A percentile compares a stretch with the other conserved stretches of the same genome.
Evolutionary conservation across 2,888 invertebrate species (phyloP).

Genomic region (Phymatocera aterrima): DNA sequence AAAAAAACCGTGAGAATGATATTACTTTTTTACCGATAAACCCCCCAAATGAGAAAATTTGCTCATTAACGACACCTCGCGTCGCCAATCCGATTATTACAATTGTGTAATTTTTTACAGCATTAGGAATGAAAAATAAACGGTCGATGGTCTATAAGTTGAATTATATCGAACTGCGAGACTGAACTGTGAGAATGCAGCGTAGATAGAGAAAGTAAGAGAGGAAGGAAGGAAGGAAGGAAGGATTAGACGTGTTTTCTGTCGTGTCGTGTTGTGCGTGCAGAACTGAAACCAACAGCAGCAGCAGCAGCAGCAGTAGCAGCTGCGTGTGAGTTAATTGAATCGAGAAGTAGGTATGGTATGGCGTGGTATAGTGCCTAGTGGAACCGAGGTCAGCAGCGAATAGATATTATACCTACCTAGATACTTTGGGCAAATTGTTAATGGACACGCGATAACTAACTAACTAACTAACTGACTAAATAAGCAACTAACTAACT

Average conservation of each 20-base stretch:
- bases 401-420: neutral
- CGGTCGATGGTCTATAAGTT: no score
- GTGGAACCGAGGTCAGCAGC: slow-evolving; percentile 27
- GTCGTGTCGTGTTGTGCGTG: slow-evolving; percentile 23
- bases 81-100: no score
- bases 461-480: neutral
- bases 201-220: slow-evolving; percentile 44
- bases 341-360: slow-evolving; percentile 10
- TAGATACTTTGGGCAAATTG: slow-evolving; percentile 2
- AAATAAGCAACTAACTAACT: no score
- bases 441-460: neutral
- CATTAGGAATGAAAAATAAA: no score
- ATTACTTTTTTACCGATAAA: no score
- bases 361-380: neutral
- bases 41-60: no score
- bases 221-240: slow-evolving; percentile 51
- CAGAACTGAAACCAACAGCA: neutral
- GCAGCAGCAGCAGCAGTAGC: neutral
- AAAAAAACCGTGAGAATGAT: no score
- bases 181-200: neutral
- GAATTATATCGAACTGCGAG: slow-evolving; percentile 36
- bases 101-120: no score
- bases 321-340: slow-evolving; percentile 39
- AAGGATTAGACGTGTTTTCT: slow-evolving; percentile 43
- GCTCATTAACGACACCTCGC: no score